Evolutionary conservation across 2,888 invertebrate genomes (phyloP).

Genomic region (Eugnorisma glareosa): DNA sequence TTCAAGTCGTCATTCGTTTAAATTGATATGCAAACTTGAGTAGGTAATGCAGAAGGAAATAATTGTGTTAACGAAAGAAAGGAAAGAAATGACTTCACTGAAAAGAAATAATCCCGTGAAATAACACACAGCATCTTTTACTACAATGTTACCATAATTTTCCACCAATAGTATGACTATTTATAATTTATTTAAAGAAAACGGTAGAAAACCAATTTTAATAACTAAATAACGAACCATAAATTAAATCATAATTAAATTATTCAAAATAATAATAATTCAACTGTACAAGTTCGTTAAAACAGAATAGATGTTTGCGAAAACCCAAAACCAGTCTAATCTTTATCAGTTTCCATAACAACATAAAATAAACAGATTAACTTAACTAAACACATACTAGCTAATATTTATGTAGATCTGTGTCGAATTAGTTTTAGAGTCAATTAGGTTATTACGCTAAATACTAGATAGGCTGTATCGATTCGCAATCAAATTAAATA

Average conservation of each 20-base stretch:
- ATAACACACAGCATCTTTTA: background rate
- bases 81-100: background rate
- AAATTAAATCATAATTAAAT: background rate
- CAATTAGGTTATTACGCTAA: constrained; percentile 51
- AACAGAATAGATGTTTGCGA: no score
- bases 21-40: no score
- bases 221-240: no score
- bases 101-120: background rate
- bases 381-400: constrained; percentile 22
- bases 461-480: constrained; percentile 49
- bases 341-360: background rate
- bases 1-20: background rate
- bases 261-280: no score
- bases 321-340: background rate
- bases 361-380: constrained; percentile 23
- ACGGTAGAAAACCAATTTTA: background rate
- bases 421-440: constrained; percentile 57
- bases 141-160: background rate
- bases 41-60: background rate
- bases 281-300: no score
- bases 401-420: constrained; percentile 23
- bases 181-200: background rate
- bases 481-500: constrained; percentile 51
- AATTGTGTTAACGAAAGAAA: background rate
- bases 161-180: background rate